Evolutionary conservation across 2,888 invertebrate species (phyloP).

Genomic region (Flabesymbios commensalis): DNA sequence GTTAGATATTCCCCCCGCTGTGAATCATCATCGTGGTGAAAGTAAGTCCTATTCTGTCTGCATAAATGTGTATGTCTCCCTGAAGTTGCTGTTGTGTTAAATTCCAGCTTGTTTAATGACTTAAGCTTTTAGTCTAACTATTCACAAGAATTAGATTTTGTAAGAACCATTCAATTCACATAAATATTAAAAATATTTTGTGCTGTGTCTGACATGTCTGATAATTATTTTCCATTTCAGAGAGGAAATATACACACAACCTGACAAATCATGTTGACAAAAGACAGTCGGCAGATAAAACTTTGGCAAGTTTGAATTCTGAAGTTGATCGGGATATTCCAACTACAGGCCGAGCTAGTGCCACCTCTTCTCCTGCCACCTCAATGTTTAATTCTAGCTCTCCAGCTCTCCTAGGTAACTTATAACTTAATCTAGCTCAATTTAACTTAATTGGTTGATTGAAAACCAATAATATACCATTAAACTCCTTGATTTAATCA

Average conservation of each 20-base stretch:
- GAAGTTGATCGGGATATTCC: conserved; percentile 51
- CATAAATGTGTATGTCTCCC: too few relatives aligned
- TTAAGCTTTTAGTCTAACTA: too few relatives aligned
- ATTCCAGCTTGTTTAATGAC: too few relatives aligned
- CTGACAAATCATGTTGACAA: conserved; percentile 44
- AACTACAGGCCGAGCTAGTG: conserved; percentile 7
- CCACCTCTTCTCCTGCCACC: conserved; percentile 42
- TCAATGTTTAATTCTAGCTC: conserved; percentile 48
- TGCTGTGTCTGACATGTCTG: too few relatives aligned
- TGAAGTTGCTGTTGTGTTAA: too few relatives aligned
- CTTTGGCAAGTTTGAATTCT: conserved; percentile 53
- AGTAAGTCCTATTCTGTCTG: too few relatives aligned
- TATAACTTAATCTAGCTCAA: neutral
- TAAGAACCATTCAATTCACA: too few relatives aligned
- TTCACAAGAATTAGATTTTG: too few relatives aligned
- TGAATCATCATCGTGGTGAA: too few relatives aligned
- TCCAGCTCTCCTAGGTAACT: conserved; percentile 31
- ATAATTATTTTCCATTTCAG: conserved; percentile 11
- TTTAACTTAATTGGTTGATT: neutral
- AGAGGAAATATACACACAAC: conserved; percentile 33
- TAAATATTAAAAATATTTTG: too few relatives aligned
- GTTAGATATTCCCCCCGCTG: too few relatives aligned
- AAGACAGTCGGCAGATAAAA: conserved; percentile 52
- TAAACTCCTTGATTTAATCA: neutral
- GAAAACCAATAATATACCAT: neutral